phyloP scores from a whole-genome alignment of 2,888 invertebrate species.

The Zeuzera pyrina region DNA sequence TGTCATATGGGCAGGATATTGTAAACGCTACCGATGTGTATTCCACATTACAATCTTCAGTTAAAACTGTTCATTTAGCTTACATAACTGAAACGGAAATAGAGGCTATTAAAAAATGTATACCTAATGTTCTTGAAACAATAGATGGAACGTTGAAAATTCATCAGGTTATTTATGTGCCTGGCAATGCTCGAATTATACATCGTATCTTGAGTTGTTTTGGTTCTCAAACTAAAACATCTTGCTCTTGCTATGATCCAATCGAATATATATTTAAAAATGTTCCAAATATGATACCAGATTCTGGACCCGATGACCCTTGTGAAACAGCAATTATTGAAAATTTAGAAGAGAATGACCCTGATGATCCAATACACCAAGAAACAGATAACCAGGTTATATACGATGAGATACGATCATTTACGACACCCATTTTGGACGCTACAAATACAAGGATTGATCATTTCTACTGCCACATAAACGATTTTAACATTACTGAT shows the following conservation, averaged over 20 bases:
- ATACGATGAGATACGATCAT: neutral
- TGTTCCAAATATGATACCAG: neutral
- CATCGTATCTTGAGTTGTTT: no score
- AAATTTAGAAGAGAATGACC: neutral
- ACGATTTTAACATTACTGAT: no score
- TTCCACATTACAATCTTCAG: no score
- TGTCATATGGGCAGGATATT: no score
- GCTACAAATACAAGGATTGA: neutral
- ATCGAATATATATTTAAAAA: neutral
- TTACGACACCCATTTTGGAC: neutral
- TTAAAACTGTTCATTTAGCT: no score
- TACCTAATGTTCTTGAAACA: no score
- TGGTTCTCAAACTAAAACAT: constrained; percentile 1
- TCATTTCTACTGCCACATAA: neutral
- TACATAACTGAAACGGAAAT: no score
- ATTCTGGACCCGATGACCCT: neutral
- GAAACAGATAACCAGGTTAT: neutral
- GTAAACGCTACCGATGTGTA: no score
- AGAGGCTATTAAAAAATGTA: no score
- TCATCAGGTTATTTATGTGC: no score
- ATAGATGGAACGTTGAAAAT: no score
- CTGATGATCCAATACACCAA: neutral
- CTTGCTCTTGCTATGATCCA: constrained; percentile 1
- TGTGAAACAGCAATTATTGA: neutral
- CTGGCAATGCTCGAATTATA: no score